Base-by-base conservation (phyloP, 2,888 invertebrate genomes). In the Bombyx huttoni region DNA sequence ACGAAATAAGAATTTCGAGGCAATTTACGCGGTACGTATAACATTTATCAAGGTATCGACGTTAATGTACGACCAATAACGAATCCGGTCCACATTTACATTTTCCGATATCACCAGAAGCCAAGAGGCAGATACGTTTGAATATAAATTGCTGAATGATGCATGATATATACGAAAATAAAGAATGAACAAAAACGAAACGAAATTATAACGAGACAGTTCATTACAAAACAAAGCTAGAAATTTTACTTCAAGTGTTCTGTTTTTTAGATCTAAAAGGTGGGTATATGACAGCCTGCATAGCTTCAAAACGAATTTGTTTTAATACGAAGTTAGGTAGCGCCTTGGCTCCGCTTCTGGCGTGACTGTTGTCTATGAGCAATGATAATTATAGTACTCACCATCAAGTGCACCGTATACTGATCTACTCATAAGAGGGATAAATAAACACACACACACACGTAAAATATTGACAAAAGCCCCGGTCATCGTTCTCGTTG, bases 51-150 rank as follows among this genome's bases (percentile, higher is more conserved):
- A 68, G 63, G 58, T n/a, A 73, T 73, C 62, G 78, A 81, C 78
- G 70, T 73, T 78, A 74, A 79, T 78, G 72, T 70, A 56, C 60
- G 65, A 68, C 65, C 63, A 66, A 65, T 65, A 67, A 68, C 63
- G 71, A 81, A 79, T 77, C 75, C 73, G 74, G 73, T 70, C 65
- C 63, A 62, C 59, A 82, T 83, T 83, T 75, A 75, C 81, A 78
- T 82, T 76, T 78, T 73, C 69, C 71, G 74, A 81, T 81, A 81
- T 70, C 70, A 77, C 78, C 81, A 83, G 84, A 81, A 83, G 82
- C 83, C 64, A 68, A 68, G 62, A 76, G 24, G 65, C 67, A 68
- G 72, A 78, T 76, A 70, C 68, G 66, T 73, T 71, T 66, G 60
- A 63, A 61, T 67, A 68, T 78, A 78, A 79, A 77, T 75, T 78